phyloP scores from a whole-genome alignment of 2,888 invertebrate species.

The Coleophora deauratella region DNA sequence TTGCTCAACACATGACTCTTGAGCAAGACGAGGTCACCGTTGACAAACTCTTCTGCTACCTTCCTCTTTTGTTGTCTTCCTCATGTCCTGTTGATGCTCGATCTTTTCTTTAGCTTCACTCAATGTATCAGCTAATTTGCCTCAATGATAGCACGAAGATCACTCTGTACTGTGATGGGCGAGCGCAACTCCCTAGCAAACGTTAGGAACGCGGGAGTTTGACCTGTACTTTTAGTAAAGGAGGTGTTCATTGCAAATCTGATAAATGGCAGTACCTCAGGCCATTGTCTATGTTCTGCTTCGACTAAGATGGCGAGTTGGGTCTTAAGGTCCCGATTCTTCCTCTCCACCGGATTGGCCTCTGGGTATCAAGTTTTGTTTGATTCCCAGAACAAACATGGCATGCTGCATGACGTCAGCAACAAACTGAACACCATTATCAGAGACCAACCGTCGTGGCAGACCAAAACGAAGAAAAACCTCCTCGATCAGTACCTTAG shows the following conservation, averaged over 20 bases:
- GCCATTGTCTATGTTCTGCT: conserved; percentile 18
- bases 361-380: conserved; percentile 18
- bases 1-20: conserved; percentile 5
- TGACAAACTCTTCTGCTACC: not conserved
- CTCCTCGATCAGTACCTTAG: not conserved
- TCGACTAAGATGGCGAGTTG: conserved; percentile 20
- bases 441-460: conserved; percentile 11
- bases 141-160: conserved; percentile 3
- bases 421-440: conserved; percentile 16
- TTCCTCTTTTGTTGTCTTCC: conserved; percentile 1
- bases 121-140: not conserved
- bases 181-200: conserved; percentile 22
- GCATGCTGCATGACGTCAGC: conserved; percentile 3
- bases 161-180: not conserved
- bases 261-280: conserved; percentile 15
- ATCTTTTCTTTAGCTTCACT: conserved; percentile 1
- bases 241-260: conserved; percentile 14
- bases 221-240: conserved; percentile 11
- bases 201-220: conserved; percentile 19
- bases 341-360: conserved; percentile 28
- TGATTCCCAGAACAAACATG: conserved; percentile 7
- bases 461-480: conserved; percentile 17
- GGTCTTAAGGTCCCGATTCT: conserved; percentile 25
- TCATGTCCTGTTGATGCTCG: conserved; percentile 1
- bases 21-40: conserved; percentile 6